Evolutionary conservation across 2,888 invertebrate species (phyloP).

Genomic region (Troides helena): DNA sequence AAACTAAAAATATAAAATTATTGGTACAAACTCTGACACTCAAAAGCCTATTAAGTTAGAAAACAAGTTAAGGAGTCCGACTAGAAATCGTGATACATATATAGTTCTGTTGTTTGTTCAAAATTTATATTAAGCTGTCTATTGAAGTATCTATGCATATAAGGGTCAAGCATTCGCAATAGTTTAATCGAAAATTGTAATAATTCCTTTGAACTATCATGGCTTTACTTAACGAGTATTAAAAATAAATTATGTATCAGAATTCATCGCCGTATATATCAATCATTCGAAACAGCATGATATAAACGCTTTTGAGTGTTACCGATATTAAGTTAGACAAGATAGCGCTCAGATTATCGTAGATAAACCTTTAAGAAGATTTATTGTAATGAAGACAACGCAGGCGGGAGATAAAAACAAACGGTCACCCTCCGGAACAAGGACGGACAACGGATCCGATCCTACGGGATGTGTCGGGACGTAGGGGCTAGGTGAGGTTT

Average conservation of each 20-base stretch:
- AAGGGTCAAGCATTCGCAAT: no score
- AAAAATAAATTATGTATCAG: background rate
- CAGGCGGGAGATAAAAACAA: conserved; percentile 71
- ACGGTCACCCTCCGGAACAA: conserved; percentile 59
- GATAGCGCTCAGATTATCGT: conserved; percentile 55
- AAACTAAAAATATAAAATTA: no score
- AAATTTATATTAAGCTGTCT: no score
- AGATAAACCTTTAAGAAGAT: conserved; percentile 63
- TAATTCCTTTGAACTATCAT: no score
- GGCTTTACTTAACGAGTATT: background rate
- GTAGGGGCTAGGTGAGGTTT: conserved; percentile 55
- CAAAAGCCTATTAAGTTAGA: no score
- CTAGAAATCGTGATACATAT: no score
- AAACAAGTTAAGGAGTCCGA: no score
- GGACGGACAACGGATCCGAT: conserved; percentile 64
- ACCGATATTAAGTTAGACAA: conserved; percentile 42
- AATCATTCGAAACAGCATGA: background rate
- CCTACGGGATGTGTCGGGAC: conserved; percentile 60
- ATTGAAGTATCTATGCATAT: no score
- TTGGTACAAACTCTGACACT: no score
- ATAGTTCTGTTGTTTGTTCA: no score
- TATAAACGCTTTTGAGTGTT: conserved; percentile 14
- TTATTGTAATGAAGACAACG: conserved; percentile 72
- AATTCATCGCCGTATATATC: background rate
- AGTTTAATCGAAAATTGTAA: no score